Evolutionary conservation across 2,113 vertebrate species (phyloP), one percentile per base, ranked within the genome.

Genomic region (Ictalurus punctatus): DNA sequence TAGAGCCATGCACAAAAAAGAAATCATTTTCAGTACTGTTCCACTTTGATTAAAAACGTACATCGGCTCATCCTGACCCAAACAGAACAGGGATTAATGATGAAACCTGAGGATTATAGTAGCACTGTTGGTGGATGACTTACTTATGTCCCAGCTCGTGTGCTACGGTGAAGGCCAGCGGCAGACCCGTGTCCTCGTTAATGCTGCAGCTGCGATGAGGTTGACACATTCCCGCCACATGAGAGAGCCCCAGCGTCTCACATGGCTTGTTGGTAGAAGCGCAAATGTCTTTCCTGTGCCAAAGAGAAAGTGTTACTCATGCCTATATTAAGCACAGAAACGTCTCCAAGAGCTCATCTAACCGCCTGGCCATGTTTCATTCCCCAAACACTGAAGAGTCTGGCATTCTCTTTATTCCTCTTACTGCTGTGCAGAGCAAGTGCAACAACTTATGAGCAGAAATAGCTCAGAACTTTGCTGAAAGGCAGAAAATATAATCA

Each of bases 101-200:
- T 79, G 12, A 76, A 25, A 44, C 73, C 73, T 76, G 21, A 76
- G 19, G 4, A 30, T 52, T 14, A 52, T 10, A 52, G 48, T 52
- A 52, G 4, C 21, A 27, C 23, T 80, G 56, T 59, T 69, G 10
- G 1, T 27, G 14, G 59, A 48, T 13, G 34, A 74, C 91, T 92
- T 97, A 99, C 98, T 98, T 99, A 97, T 99, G 98, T 85, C 98
- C 98, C 0, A 99, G 96, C 92, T 99, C 98, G 0, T 99, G 98
- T 23, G 98, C 97, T 61, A 99, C 95, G 0, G 98, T 99, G 96
- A 98, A 98, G 83, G 98, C 98, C 87, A 99, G 78, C 0, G 98
- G 97, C 67, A 99, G 96, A 0, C 98, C 98, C 0, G 98, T 98
- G 94, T 99, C 98, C 93, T 99, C 98, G 0, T 94, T 99, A 88